Conservation (phyloP, 2,113 vertebrate species). For the Dinomys branickii region DNA sequence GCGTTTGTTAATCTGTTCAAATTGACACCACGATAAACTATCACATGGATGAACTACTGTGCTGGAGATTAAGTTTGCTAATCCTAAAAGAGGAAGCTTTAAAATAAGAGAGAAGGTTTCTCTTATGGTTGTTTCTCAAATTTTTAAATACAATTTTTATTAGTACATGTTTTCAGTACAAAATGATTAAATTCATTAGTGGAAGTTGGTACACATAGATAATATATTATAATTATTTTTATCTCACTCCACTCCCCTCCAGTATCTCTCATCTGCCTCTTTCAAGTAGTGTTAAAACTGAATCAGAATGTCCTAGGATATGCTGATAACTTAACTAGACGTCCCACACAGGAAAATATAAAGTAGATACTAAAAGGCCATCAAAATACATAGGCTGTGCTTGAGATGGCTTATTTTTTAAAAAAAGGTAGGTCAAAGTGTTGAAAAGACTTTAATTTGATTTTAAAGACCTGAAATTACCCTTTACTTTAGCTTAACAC, state of each 20-base stretch:
- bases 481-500: neutral
- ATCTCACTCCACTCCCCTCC: neutral
- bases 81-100: neutral
- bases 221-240: neutral
- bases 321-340: neutral
- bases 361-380: neutral
- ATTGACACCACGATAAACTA: neutral
- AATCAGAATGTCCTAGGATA: neutral
- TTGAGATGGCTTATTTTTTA: neutral
- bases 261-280: neutral
- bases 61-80: neutral
- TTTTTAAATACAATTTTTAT: neutral
- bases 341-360: neutral
- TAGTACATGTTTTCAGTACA: neutral
- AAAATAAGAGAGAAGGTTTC: neutral
- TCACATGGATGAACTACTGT: neutral
- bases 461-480: neutral
- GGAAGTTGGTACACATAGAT: neutral
- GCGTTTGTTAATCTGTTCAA: neutral
- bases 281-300: neutral
- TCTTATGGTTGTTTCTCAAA: neutral
- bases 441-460: neutral
- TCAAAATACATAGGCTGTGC: neutral
- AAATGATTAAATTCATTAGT: neutral
- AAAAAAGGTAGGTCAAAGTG: neutral